Conservation (phyloP, 2,888 invertebrate genomes). For the Malacosoma neustria region DNA sequence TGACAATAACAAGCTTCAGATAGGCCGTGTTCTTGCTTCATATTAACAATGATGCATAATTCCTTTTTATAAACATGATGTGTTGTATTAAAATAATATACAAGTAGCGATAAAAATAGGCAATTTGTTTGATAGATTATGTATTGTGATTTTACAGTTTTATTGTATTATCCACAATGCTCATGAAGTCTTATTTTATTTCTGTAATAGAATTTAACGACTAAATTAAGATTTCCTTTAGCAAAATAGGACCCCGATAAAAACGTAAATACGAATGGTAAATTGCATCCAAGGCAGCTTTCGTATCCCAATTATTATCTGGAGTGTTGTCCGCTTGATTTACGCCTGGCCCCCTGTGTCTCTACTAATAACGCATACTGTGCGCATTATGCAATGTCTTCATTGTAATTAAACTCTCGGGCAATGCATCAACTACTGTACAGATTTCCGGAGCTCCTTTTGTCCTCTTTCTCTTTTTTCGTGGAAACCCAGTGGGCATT, state of each 20-base stretch:
- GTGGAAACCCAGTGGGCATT: slow-evolving; percentile 20
- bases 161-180: too few species aligned
- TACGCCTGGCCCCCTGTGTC: slow-evolving; percentile 22
- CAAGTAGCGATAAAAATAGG: too few species aligned
- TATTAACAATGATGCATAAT: too few species aligned
- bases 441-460: slow-evolving; percentile 41
- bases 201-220: neutral
- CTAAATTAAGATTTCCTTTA: neutral
- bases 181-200: neutral
- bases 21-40: too few species aligned
- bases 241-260: neutral
- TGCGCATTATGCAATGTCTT: slow-evolving; percentile 19
- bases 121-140: too few species aligned
- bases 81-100: too few species aligned
- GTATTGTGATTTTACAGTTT: too few species aligned
- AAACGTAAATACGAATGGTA: neutral
- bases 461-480: slow-evolving; percentile 21
- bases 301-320: slow-evolving; percentile 7
- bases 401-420: neutral
- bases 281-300: slow-evolving; percentile 1
- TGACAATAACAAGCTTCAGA: too few species aligned
- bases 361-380: slow-evolving; percentile 19
- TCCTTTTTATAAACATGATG: too few species aligned
- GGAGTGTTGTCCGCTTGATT: slow-evolving; percentile 16
- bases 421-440: slow-evolving; percentile 26